Evolutionary conservation across 2,888 invertebrate genomes (phyloP).

Genomic region (Xestoiulus laeticollis): DNA sequence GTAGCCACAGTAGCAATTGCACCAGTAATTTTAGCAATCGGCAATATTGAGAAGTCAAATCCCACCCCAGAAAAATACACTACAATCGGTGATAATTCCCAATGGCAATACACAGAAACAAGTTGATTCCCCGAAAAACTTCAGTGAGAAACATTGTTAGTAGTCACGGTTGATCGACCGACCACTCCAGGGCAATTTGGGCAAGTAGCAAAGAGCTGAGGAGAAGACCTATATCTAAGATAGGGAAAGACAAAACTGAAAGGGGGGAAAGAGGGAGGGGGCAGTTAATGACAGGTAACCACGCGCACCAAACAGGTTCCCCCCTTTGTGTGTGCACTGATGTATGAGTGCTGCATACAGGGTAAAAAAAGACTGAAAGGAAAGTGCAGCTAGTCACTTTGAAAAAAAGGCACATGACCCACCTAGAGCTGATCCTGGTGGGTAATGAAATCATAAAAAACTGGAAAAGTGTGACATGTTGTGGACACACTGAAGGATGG

Average conservation of each 20-base stretch:
- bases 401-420: constrained; percentile 26
- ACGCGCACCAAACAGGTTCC: constrained; percentile 48
- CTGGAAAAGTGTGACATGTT: background rate
- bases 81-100: too few relatives aligned
- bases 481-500: background rate
- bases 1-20: too few relatives aligned
- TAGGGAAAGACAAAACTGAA: constrained; percentile 6
- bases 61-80: too few relatives aligned
- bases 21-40: too few relatives aligned
- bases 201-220: constrained; percentile 16
- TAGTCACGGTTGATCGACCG: background rate
- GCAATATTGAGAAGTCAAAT: too few relatives aligned
- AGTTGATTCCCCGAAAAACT: background rate
- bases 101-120: too few relatives aligned
- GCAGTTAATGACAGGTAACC: constrained; percentile 53
- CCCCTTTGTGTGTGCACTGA: constrained; percentile 29
- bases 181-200: constrained; percentile 24
- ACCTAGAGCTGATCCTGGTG: background rate
- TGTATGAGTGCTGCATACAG: constrained; percentile 42
- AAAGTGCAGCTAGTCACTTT: background rate
- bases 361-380: background rate
- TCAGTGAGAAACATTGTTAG: background rate
- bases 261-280: constrained; percentile 46
- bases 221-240: constrained; percentile 30
- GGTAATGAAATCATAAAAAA: constrained; percentile 16